A percentile compares a stretch with the other conserved stretches of the same genome.
Conservation (phyloP, 2,888 invertebrate species). For the Plagodis pulveraria region DNA sequence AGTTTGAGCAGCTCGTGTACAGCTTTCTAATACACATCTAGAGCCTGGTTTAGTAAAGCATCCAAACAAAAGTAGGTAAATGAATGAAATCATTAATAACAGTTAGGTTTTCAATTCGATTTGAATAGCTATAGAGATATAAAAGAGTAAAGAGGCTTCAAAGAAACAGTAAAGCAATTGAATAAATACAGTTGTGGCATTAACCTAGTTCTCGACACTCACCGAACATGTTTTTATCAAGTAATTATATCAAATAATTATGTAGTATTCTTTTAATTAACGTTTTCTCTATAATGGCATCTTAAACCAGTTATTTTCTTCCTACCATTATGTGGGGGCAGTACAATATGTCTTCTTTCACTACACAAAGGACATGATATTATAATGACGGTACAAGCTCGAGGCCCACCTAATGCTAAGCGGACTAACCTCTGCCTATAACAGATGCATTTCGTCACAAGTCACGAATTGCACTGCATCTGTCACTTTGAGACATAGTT, state of each 20-base stretch:
- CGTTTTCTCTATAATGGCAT: slow-evolving; percentile 5
- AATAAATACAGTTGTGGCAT: slow-evolving; percentile 20
- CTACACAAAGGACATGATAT: too few relatives aligned
- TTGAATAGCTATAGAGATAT: slow-evolving; percentile 19
- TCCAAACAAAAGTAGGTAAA: slow-evolving; percentile 18
- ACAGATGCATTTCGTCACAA: too few relatives aligned
- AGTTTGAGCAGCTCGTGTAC: too few relatives aligned
- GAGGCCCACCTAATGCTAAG: too few relatives aligned
- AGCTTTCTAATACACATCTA: slow-evolving; percentile 22
- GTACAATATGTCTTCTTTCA: too few relatives aligned
- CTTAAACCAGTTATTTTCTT: too few relatives aligned
- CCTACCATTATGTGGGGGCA: too few relatives aligned
- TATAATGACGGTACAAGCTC: too few relatives aligned
- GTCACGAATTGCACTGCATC: too few relatives aligned
- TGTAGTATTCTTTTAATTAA: slow-evolving; percentile 9
- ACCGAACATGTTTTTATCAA: slow-evolving; percentile 1
- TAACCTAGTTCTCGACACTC: slow-evolving; percentile 20
- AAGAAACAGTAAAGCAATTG: slow-evolving; percentile 12
- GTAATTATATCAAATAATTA: background rate
- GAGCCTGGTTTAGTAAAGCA: slow-evolving; percentile 9
- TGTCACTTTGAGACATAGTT: too few relatives aligned
- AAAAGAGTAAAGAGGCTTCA: slow-evolving; percentile 12
- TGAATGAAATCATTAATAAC: slow-evolving; percentile 18
- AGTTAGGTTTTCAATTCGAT: slow-evolving; percentile 23
- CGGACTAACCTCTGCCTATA: too few relatives aligned